These are phyloP conservation scores for Agrypnia vestita DNA, from an alignment of 1,140 invertebrate genomes.

Conservation along the genomic window DNA sequence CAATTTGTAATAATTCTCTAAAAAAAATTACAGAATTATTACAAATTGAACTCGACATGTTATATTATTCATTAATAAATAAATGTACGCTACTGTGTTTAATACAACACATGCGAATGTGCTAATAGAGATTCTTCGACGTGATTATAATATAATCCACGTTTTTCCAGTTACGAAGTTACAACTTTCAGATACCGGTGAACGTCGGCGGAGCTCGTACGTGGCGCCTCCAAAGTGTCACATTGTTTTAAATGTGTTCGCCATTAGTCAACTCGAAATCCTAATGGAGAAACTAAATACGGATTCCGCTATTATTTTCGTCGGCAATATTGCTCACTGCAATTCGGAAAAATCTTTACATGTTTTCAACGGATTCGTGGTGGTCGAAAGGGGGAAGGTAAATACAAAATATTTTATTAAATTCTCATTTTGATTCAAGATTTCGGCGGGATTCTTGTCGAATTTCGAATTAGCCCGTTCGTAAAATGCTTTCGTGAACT, in stretches of 20 bases:
- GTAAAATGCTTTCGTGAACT: neutral
- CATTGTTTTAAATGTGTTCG: neutral
- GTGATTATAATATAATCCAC: neutral
- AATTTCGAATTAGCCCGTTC: neutral
- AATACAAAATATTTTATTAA: slow-evolving; percentile 32
- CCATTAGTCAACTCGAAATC: neutral
- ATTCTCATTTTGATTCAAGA: neutral
- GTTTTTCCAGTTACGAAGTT: neutral
- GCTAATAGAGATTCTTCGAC: neutral
- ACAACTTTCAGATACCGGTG: no score
- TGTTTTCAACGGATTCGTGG: slow-evolving; percentile 63
- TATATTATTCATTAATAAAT: neutral
- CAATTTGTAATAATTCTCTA: neutral
- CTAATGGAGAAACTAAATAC: slow-evolving; percentile 20
- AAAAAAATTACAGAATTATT: neutral
- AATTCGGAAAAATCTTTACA: slow-evolving; percentile 61
- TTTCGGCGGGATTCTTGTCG: slow-evolving; percentile 16
- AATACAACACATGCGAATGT: neutral
- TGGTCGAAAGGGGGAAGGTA: slow-evolving; percentile 67
- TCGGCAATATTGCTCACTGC: slow-evolving; percentile 65
- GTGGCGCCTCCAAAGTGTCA: neutral
- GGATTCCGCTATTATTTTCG: slow-evolving; percentile 60
- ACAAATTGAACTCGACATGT: neutral
- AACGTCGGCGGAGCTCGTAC: neutral
- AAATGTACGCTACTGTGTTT: slow-evolving; percentile 1